These are phyloP conservation scores for Ecliptopera silaceata DNA, from an alignment of 2,888 invertebrate genomes.

Conservation along the genomic window DNA sequence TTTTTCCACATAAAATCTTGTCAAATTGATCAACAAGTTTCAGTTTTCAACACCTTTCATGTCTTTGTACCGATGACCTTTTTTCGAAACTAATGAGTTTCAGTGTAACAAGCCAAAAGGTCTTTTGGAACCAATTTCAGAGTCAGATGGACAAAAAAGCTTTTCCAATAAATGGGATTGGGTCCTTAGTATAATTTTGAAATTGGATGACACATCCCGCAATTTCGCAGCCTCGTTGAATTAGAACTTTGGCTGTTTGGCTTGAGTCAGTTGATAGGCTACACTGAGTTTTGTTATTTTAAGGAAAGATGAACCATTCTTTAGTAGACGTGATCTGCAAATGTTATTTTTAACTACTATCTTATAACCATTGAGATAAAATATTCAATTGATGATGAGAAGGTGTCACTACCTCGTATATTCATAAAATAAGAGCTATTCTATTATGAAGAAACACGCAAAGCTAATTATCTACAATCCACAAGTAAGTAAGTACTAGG, in stretches of 20 bases:
- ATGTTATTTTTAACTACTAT: no score
- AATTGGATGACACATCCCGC: constrained; percentile 10
- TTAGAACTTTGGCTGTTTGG: background rate
- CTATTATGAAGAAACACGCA: constrained; percentile 47
- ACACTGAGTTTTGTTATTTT: background rate
- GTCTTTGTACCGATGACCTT: background rate
- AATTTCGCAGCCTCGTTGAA: background rate
- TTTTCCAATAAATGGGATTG: constrained; percentile 19
- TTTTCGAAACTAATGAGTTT: constrained; percentile 7
- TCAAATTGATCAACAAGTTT: background rate
- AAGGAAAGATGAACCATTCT: background rate
- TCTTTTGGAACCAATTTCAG: constrained; percentile 9
- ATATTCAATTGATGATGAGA: no score
- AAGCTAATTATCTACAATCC: constrained; percentile 46
- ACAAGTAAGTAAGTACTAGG: constrained; percentile 29
- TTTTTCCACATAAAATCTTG: no score
- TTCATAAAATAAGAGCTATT: constrained; percentile 21
- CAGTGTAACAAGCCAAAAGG: constrained; percentile 8
- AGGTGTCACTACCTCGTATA: constrained; percentile 3
- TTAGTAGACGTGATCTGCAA: no score
- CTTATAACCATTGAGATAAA: no score
- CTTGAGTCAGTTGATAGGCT: no score
- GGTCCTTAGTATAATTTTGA: constrained; percentile 8
- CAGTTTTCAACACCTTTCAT: background rate
- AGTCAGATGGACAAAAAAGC: constrained; percentile 14